A percentile compares a stretch with the other conserved stretches of the same genome.
phyloP scores from a whole-genome alignment of 2,113 vertebrate species.

The Empidonax alnorum region DNA sequence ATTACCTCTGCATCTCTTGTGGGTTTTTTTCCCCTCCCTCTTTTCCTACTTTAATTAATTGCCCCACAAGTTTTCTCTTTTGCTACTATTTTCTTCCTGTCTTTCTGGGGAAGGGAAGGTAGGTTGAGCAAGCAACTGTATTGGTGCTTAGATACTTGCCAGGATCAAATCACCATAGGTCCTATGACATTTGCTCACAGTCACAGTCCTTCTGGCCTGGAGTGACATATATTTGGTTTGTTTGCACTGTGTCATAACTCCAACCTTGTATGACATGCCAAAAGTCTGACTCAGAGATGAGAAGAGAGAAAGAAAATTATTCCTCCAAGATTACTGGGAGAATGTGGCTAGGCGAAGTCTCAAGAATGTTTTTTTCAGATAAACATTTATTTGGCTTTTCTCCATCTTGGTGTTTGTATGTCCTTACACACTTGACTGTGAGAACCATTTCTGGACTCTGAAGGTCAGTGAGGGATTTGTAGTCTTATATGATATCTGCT shows the following conservation, averaged over 20 bases:
- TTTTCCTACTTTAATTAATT: background rate
- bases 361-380: background rate
- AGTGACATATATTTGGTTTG: background rate
- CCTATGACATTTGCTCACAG: background rate
- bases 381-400: background rate
- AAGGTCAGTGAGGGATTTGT: background rate
- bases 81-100: background rate
- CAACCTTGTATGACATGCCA: background rate
- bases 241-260: background rate
- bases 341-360: background rate
- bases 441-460: background rate
- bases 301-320: background rate
- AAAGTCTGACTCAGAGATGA: background rate
- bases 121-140: background rate
- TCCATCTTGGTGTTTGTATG: background rate
- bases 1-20: background rate
- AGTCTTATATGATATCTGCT: background rate
- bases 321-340: background rate
- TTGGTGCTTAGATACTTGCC: background rate
- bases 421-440: background rate
- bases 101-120: background rate
- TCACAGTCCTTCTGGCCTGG: background rate
- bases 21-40: accelerated
- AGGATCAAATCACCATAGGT: background rate
- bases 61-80: background rate